Conservation (phyloP, 2,888 invertebrate genomes). For the Masnerella sp. region DNA sequence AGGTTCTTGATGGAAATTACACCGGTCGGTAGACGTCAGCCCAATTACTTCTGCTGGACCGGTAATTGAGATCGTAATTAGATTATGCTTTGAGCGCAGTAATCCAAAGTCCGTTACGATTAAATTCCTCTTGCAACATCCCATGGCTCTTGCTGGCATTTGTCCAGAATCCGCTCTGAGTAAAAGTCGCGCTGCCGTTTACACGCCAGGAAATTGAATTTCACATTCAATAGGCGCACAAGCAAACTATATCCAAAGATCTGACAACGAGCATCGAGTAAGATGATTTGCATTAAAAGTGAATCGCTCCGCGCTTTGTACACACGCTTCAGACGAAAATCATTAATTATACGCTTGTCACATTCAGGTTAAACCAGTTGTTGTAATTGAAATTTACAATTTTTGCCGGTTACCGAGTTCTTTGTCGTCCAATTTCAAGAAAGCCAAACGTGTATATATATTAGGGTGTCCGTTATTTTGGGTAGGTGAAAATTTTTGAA, state of each 20-base stretch:
- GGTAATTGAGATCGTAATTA: constrained; percentile 65
- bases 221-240: constrained; percentile 61
- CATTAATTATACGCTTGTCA: constrained; percentile 55
- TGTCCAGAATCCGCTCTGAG: constrained; percentile 62
- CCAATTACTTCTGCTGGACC: constrained; percentile 64
- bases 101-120: constrained; percentile 64
- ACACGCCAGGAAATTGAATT: constrained; percentile 64
- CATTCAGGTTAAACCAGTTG: constrained; percentile 40
- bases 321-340: constrained; percentile 39
- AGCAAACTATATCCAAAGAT: constrained; percentile 56
- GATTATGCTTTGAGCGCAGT: constrained; percentile 63
- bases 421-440: too few relatives aligned
- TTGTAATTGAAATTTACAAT: constrained; percentile 31
- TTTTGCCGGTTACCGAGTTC: too few relatives aligned
- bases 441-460: too few relatives aligned
- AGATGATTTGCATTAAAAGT: constrained; percentile 61
- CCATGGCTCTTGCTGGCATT: constrained; percentile 64
- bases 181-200: constrained; percentile 64
- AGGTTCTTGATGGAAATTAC: constrained; percentile 63
- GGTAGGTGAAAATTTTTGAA: too few relatives aligned
- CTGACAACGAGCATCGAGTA: constrained; percentile 53
- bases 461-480: too few relatives aligned
- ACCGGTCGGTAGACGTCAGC: constrained; percentile 63
- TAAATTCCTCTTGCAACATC: constrained; percentile 65
- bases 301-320: constrained; percentile 51